phyloP scores from a whole-genome alignment of 2,113 vertebrate species.

The Ploceus nigricollis region DNA sequence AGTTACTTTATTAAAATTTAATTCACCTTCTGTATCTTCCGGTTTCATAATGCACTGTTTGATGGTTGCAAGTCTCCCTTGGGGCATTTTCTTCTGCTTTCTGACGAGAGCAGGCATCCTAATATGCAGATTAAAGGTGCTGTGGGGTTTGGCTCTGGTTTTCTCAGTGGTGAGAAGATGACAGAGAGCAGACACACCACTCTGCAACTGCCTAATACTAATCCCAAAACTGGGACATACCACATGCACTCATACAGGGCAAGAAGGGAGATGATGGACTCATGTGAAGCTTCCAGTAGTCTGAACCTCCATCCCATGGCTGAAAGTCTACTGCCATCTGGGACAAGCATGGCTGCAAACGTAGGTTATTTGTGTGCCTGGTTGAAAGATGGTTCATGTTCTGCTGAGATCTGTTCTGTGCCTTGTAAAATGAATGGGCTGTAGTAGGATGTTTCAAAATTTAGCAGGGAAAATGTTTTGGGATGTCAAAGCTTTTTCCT shows the following conservation, averaged over 20 bases:
- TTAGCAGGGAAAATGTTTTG: not conserved
- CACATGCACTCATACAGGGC: not conserved
- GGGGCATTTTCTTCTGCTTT: not conserved
- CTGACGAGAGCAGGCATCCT: not conserved
- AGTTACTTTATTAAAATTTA: conserved; percentile 21
- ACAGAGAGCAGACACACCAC: not conserved
- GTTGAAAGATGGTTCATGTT: not conserved
- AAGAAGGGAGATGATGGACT: not conserved
- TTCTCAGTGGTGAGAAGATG: not conserved
- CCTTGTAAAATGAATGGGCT: not conserved
- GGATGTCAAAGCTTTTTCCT: not conserved
- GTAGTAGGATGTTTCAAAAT: not conserved
- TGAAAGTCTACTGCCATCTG: not conserved
- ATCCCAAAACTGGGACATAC: not conserved
- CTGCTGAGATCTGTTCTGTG: not conserved
- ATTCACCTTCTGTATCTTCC: not conserved
- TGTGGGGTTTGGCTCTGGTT: not conserved
- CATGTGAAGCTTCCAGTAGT: not conserved
- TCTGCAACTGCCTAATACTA: not conserved
- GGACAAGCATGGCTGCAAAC: not conserved
- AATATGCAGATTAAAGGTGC: not conserved
- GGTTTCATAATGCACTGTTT: not conserved
- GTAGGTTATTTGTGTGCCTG: not conserved
- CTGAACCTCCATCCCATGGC: not conserved
- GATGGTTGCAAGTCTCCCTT: not conserved